Evolutionary conservation across 2,888 invertebrate species (phyloP).

Genomic region (Barypeithes pellucidus): DNA sequence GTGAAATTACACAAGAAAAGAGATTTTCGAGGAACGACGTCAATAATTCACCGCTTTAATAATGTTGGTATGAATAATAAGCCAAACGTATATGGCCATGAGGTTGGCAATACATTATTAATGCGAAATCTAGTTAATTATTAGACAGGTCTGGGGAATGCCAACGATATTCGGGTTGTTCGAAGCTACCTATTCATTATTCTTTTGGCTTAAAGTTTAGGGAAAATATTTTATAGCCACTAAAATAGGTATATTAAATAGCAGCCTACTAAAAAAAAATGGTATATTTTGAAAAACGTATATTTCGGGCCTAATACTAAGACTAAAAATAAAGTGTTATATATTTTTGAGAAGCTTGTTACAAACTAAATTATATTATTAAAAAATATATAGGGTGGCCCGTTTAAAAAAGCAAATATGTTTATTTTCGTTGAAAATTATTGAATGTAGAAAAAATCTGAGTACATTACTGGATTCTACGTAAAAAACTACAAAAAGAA

Average conservation of each 20-base stretch:
- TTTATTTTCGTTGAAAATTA: no score
- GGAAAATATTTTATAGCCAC: neutral
- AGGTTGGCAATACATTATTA: constrained; percentile 59
- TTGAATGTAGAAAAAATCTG: no score
- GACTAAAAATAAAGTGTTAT: no score
- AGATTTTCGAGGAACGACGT: constrained; percentile 59
- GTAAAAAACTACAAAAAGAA: no score
- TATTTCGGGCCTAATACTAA: no score
- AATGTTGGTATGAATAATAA: constrained; percentile 71
- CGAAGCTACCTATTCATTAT: constrained; percentile 58
- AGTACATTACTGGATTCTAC: no score
- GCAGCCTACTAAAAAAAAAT: no score
- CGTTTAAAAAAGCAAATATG: no score
- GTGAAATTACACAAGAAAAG: constrained; percentile 33
- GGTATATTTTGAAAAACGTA: no score
- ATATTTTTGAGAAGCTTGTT: no score
- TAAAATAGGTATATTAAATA: neutral
- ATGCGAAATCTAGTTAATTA: constrained; percentile 64
- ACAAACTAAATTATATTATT: no score
- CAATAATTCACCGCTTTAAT: constrained; percentile 68
- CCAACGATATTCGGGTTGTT: constrained; percentile 44
- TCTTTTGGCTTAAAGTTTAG: constrained; percentile 9
- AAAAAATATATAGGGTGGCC: no score
- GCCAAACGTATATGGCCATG: constrained; percentile 66
- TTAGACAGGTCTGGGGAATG: constrained; percentile 58